A percentile compares a stretch with the other conserved stretches of the same genome.
Conservation (phyloP, 2,113 vertebrate genomes). For the Chrysemys picta region DNA sequence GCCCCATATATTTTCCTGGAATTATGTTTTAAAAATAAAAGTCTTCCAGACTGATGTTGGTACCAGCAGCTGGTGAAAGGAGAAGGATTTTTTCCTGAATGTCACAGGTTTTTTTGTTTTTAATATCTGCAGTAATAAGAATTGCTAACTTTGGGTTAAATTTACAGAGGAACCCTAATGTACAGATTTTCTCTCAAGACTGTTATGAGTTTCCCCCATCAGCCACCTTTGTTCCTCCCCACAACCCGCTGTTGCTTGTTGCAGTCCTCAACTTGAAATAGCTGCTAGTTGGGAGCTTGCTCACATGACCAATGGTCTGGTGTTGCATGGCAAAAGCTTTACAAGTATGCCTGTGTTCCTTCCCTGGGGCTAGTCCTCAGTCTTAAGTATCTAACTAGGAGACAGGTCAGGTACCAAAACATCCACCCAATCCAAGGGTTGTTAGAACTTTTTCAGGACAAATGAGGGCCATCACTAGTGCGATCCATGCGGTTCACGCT, state of each 20-base stretch:
- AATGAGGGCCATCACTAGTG: neutral
- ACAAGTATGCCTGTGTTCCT: neutral
- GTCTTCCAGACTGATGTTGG: neutral
- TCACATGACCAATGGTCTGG: neutral
- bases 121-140: neutral
- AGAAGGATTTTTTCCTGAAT: neutral
- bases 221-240: neutral
- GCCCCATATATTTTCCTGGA: neutral
- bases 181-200: neutral
- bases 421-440: neutral
- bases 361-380: neutral
- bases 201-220: neutral
- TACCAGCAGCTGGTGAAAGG: neutral
- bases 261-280: neutral
- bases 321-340: neutral
- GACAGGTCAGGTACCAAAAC: neutral
- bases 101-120: neutral
- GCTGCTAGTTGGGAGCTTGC: too few relatives aligned
- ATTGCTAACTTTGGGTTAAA: neutral
- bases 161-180: neutral
- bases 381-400: neutral
- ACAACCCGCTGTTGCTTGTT: too few relatives aligned
- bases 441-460: neutral
- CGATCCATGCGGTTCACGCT: neutral
- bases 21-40: neutral